Conservation (phyloP, 1,140 invertebrate species). For the Propsilocerus akamusi region DNA sequence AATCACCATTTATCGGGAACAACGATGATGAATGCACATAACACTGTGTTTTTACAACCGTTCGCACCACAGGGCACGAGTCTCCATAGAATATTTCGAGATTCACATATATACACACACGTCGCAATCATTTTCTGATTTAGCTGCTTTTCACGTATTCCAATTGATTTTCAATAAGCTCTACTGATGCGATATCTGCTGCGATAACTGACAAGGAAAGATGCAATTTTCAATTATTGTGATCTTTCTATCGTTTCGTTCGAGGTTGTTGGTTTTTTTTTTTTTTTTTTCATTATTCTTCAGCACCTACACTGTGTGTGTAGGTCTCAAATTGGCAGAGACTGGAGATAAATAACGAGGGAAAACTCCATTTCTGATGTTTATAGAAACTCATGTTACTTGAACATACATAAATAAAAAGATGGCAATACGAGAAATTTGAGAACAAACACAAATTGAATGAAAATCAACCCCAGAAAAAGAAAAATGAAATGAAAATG, state of each 20-base stretch:
- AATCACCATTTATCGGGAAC: not conserved
- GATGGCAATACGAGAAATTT: not conserved
- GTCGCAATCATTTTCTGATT: constrained; percentile 1
- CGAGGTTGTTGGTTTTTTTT: too few relatives aligned
- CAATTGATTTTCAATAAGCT: constrained; percentile 2
- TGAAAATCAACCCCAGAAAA: not conserved
- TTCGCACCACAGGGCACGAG: not conserved
- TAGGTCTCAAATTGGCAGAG: too few relatives aligned
- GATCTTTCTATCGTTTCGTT: not conserved
- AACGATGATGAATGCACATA: not conserved
- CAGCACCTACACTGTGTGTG: too few relatives aligned
- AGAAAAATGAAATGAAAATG: not conserved
- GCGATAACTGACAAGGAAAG: not conserved
- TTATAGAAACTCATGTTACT: too few relatives aligned
- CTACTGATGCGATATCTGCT: not conserved
- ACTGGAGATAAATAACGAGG: too few relatives aligned
- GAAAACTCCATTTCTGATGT: too few relatives aligned
- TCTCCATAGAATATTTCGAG: not conserved
- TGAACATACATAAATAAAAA: too few relatives aligned
- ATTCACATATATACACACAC: not conserved
- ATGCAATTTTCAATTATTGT: constrained; percentile 3
- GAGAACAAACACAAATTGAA: not conserved
- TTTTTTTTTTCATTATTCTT: too few relatives aligned
- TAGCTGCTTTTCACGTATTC: constrained; percentile 1
- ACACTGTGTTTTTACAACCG: not conserved